Base-by-base conservation (phyloP, 1,140 invertebrate genomes). In the Listronotus bonariensis region DNA sequence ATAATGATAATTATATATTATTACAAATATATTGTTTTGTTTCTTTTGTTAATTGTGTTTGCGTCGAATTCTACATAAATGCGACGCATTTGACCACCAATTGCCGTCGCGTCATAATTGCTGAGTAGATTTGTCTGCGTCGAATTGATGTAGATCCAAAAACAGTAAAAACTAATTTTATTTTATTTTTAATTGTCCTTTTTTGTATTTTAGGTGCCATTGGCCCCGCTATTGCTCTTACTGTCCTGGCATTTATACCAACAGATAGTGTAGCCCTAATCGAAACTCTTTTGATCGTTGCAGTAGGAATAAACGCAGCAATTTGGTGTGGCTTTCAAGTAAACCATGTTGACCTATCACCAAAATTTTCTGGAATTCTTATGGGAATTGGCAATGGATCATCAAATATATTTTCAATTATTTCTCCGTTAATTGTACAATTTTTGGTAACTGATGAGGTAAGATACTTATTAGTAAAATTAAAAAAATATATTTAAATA, bases 381-480 rank as follows among this genome's bases (percentile, higher is more conserved):
- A 89, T 91, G 86, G 89, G 91, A 7, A 80, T 93, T 12, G 90
- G 89, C 34, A 93, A 93, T 76, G 88, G 89, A 20, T 78, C 86
- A 31, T 86, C 89, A 0, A 92, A 91, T 63, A 73, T 89, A 6
- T 84, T 87, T 18, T 88, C 87, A 0, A 90, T 92, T 52, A 73
- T 89, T 14, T 88, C 87, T n/a, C 91, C 91, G 0, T 72, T 87
- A 3, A 76, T 86, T 3, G 86, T 87, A 11, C 85, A 87, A 0
- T 76, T 82, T 15, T 82, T 92, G 12, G 79, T 91, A 1, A 80
- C 78, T 6, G 83, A 91, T 67, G 74, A 80, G 46, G 89, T 91
- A 79, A 71, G 81, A n/a, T n/a, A n/a, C n/a, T n/a, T n/a, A n/a
- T n/a, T n/a, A 14, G 31, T 6, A 9, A 26, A 12, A 7, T 18